Conservation (phyloP, 2,113 vertebrate genomes). For the Python bivittatus region DNA sequence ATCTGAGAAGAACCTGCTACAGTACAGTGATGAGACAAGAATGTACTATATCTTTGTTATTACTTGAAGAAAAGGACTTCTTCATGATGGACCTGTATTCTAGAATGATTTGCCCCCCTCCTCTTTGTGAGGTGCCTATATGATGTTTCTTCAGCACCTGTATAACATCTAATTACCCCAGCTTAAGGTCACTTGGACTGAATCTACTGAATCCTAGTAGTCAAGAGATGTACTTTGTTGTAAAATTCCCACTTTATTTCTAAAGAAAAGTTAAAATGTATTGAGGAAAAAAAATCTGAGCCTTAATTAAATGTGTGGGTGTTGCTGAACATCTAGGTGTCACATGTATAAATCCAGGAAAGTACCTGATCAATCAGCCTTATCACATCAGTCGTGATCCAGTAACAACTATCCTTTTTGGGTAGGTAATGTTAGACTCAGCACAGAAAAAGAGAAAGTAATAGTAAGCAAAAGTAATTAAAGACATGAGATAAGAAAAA, state of each 20-base stretch:
- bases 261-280: not conserved
- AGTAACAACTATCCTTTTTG: not conserved
- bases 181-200: not conserved
- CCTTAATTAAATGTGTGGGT: not conserved
- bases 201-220: not conserved
- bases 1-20: not conserved
- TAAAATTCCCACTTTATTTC: not conserved
- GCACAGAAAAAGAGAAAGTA: not conserved
- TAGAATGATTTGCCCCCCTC: not conserved
- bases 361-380: not conserved
- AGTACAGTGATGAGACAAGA: not conserved
- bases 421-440: not conserved
- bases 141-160: not conserved
- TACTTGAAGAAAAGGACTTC: not conserved
- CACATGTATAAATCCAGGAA: too few relatives aligned
- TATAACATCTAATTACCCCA: not conserved
- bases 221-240: not conserved
- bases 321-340: not conserved
- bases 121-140: not conserved
- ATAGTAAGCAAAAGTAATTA: not conserved
- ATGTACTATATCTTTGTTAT: too few relatives aligned
- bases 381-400: not conserved
- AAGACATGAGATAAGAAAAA: not conserved
- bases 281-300: not conserved
- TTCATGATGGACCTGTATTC: not conserved